Base-by-base conservation (phyloP, 2,888 invertebrate species). In the Doris montereyensis region DNA sequence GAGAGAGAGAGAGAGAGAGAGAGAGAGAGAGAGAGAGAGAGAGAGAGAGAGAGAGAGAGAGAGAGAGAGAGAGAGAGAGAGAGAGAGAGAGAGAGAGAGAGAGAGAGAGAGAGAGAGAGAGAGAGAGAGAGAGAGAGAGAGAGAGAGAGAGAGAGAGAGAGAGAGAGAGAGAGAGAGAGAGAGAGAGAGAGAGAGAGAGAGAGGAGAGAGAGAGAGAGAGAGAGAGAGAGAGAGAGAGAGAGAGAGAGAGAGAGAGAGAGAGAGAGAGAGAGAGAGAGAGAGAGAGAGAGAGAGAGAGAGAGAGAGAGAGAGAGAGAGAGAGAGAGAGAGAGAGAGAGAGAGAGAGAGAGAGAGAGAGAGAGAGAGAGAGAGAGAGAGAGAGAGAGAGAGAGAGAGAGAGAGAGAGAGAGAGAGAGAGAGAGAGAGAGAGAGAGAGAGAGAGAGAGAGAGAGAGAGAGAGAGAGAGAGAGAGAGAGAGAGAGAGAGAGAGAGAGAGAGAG, bases 241-340 rank as follows among this genome's bases (percentile, higher is more conserved):
- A 32, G 70, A 32, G 32, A 26, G 58, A 8, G 0, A 58, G 3
- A 57, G 58, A 74, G 57, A 74, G 74, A 30, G 73, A 73, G 73
- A 73, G 73, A 73, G 57, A 73, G 73, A 73, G 73, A 73, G 58
- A 73, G 73, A 73, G 41, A 72, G 72, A 72, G 72, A 72, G 72
- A 72, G 72, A 67, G 67, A 67, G 67, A 67, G 67, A 62, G 62
- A 62, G 62, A 62, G 62, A 62, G 52, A 41, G 52, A 41, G 52
- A 41, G 52, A 41, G 52, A 41, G 52, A 41, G 52, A 41, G 52
- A 41, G 52, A 41, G 52, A 41, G 52, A 41, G 52, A 41, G 52
- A 41, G 52, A 41, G 52, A 41, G 52, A n/a, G n/a, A n/a, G n/a
- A n/a, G n/a, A n/a, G n/a, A n/a, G n/a, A n/a, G n/a, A n/a, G n/a